Evolutionary conservation across 1,140 invertebrate genomes (phyloP), one percentile per base, ranked within the genome.

Genomic region (Alviniconcha marisindica): DNA sequence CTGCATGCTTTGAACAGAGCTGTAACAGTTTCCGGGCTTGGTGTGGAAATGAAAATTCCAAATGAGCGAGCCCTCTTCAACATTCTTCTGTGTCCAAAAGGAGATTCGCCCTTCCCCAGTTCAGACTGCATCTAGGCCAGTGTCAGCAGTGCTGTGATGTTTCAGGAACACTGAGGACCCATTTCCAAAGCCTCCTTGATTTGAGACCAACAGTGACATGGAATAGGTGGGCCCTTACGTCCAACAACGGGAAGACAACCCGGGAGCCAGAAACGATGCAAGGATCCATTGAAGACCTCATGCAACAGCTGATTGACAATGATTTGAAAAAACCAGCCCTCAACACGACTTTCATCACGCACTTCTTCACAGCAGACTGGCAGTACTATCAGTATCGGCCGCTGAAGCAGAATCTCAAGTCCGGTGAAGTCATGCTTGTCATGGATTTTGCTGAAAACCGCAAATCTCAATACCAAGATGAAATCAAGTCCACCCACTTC

Each of bases 381-480:
- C 63, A 69, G 63, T 4, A 33, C 5, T 5, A 69, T 28, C 63
- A 69, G 31, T 69, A 33, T 18, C n/a, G 31, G 31, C 31, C 2
- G 3, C 5, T 69, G 10, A 69, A 69, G 18, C n/a, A 69, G 31
- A 5, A 36, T 10, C 63, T 69, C 2, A 69, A 69, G 5, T 4
- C 63, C 7, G n/a, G 4, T 69, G n/a, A 81, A 44, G 24, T 81
- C 1, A 18, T 81, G 56, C 33, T 81, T 10, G 60, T 81, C 5
- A 42, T 66, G 81, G 84, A 87, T 38, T 87, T 87, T 80, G 84
- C 84, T 2, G 85, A 87, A 71, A 87, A 87, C 63, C 69, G 84
- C 14, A 71, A 80, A 38, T 28, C 85, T 0, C 73, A 48, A 18
- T 86, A 81, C 54, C 77, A 83, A 31, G 81, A 86, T 31, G 84